Conservation (phyloP, 2,113 vertebrate genomes). For the Castor canadensis region DNA sequence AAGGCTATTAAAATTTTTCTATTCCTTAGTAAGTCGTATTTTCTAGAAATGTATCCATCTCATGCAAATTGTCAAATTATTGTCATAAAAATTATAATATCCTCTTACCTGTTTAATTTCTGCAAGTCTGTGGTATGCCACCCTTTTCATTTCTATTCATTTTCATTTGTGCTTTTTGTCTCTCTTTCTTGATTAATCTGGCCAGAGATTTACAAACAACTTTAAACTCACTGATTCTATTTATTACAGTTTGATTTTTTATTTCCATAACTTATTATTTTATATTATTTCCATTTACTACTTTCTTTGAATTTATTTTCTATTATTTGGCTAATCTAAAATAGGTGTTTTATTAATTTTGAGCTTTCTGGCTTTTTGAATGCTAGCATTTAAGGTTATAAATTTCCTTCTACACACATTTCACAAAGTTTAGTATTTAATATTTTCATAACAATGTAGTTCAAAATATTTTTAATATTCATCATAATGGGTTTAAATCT, state of each 20-base stretch:
- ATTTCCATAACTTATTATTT: conserved; percentile 28
- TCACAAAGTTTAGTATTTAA: background rate
- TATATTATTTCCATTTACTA: conserved; percentile 29
- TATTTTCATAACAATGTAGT: conserved; percentile 14
- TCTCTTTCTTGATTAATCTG: background rate
- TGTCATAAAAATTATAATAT: background rate
- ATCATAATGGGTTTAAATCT: background rate
- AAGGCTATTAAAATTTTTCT: background rate
- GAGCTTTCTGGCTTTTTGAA: background rate
- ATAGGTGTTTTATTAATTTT: conserved; percentile 20
- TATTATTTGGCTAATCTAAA: conserved; percentile 23
- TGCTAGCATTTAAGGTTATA: background rate
- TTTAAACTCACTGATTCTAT: background rate
- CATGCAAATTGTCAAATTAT: conserved; percentile 45
- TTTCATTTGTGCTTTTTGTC: background rate
- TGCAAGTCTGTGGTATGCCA: background rate
- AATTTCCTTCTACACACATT: background rate
- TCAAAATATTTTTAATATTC: conserved; percentile 19
- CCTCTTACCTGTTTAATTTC: background rate
- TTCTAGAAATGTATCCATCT: conserved; percentile 17
- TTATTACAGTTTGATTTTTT: conserved; percentile 19
- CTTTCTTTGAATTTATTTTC: conserved; percentile 40
- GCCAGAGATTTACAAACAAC: background rate
- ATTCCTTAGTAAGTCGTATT: background rate
- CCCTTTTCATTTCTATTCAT: background rate